Evolutionary conservation across 2,113 vertebrate species (phyloP).

Genomic region (Heliornis fulica): DNA sequence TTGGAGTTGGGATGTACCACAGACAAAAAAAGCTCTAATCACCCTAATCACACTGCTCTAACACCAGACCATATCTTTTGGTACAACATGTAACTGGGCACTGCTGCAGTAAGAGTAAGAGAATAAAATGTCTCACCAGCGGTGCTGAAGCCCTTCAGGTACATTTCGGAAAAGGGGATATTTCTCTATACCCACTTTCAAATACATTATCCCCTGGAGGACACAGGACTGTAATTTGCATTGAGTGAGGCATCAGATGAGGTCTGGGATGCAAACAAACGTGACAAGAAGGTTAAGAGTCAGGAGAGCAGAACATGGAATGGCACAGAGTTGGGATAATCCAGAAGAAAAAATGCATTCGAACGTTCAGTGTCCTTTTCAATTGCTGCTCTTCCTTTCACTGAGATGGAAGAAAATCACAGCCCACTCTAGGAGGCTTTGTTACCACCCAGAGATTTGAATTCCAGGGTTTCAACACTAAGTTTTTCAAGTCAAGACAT

Average conservation of each 20-base stretch:
- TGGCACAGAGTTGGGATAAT: neutral
- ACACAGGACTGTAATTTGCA: constrained; percentile 25
- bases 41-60: neutral
- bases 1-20: neutral
- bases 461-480: neutral
- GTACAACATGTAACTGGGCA: neutral
- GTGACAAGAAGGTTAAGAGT: constrained; percentile 47
- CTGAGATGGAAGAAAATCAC: constrained; percentile 39
- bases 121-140: neutral
- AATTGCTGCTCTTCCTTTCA: neutral
- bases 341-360: neutral
- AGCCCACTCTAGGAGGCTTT: neutral
- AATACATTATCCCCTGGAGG: neutral
- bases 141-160: constrained; percentile 27
- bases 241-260: constrained; percentile 17
- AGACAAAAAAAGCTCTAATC: constrained; percentile 1
- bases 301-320: neutral
- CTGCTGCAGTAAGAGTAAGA: neutral
- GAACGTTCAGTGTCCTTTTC: neutral
- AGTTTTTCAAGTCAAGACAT: constrained; percentile 5
- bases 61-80: neutral
- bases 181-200: neutral
- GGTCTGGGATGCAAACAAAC: constrained; percentile 31
- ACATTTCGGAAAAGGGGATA: neutral
- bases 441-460: neutral